Evolutionary conservation across 2,888 invertebrate genomes (phyloP).

Genomic region (Netelia virgata): DNA sequence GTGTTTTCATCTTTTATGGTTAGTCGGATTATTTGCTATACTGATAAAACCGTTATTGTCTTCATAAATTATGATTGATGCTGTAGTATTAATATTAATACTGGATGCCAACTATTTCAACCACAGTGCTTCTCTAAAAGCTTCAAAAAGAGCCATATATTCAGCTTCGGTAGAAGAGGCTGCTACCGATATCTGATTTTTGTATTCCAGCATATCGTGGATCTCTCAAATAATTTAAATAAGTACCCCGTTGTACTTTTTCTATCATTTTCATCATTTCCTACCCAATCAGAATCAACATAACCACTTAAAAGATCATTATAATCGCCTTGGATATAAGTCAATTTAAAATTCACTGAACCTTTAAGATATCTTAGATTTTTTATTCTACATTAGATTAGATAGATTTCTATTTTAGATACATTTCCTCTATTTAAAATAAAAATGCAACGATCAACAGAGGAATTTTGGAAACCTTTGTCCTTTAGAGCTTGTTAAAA

Average conservation of each 20-base stretch:
- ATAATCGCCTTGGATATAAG: too few species aligned
- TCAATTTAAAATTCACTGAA: too few species aligned
- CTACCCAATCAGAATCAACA: constrained; percentile 52
- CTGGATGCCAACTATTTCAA: constrained; percentile 74
- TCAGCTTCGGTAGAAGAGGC: constrained; percentile 65
- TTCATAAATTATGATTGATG: constrained; percentile 55
- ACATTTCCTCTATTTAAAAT: constrained; percentile 41
- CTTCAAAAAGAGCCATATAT: constrained; percentile 75
- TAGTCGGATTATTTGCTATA: constrained; percentile 47
- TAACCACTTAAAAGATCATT: too few species aligned
- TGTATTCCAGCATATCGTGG: constrained; percentile 71
- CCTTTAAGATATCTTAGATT: constrained; percentile 65
- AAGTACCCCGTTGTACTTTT: constrained; percentile 68
- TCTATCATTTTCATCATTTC: constrained; percentile 48
- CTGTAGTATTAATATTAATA: constrained; percentile 69
- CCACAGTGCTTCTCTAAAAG: constrained; percentile 77
- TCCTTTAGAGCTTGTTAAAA: constrained; percentile 23
- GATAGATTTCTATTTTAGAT: too few species aligned
- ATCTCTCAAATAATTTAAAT: constrained; percentile 63
- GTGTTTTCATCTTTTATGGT: constrained; percentile 65
- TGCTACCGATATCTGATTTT: constrained; percentile 71
- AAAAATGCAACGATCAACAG: constrained; percentile 17
- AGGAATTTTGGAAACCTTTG: constrained; percentile 35
- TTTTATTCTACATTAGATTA: too few species aligned
- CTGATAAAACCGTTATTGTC: constrained; percentile 40